Conservation (phyloP, 1,140 invertebrate species). For the Hydropsyche tenuis region DNA sequence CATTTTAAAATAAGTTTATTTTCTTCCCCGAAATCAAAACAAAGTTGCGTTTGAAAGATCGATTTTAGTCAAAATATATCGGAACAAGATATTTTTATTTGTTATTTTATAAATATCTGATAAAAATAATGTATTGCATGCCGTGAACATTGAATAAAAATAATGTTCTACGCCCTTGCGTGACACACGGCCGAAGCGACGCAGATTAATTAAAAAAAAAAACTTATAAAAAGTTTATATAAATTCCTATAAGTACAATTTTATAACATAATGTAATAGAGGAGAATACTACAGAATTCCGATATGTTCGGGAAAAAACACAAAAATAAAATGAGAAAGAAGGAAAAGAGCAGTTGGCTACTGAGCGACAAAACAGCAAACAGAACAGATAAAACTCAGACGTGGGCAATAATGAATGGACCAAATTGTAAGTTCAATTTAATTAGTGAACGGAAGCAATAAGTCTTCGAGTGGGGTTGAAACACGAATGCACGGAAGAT, state of each 20-base stretch:
- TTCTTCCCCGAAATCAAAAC: too few species aligned
- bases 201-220: background rate
- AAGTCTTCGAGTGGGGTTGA: slow-evolving; percentile 29
- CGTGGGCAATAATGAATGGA: slow-evolving; percentile 42
- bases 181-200: background rate
- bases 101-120: too few species aligned
- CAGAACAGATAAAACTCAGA: slow-evolving; percentile 31
- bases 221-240: background rate
- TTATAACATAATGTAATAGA: too few species aligned
- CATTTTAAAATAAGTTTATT: background rate
- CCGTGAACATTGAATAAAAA: too few species aligned
- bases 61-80: too few species aligned
- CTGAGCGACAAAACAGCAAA: slow-evolving; percentile 17
- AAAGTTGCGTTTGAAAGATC: too few species aligned
- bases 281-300: too few species aligned
- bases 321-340: background rate
- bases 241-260: too few species aligned
- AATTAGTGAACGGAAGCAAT: slow-evolving; percentile 49
- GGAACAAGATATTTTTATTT: too few species aligned
- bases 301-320: background rate
- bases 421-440: slow-evolving; percentile 46
- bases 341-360: background rate
- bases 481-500: background rate
- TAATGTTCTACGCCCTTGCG: background rate
- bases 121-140: too few species aligned